Evolutionary conservation across 2,888 invertebrate species (phyloP).

Genomic region (Fabriciana adippe): DNA sequence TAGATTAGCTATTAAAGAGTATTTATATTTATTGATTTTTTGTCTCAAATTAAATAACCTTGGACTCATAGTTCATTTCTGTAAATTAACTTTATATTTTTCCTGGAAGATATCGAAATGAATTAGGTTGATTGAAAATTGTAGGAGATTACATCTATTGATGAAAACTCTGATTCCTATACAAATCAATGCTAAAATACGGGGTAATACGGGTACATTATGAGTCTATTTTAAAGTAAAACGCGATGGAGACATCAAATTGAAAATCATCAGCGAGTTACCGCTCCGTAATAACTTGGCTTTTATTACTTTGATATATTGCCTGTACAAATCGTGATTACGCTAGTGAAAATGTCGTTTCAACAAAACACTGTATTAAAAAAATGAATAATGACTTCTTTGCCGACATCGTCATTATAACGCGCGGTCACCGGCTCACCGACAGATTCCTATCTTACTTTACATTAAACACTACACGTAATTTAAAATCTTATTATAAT

Average conservation of each 20-base stretch:
- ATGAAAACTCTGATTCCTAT: too few relatives aligned
- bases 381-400: conserved; percentile 82
- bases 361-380: conserved; percentile 81
- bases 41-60: too few relatives aligned
- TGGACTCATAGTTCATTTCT: too few relatives aligned
- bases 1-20: too few relatives aligned
- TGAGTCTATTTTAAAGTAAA: conserved; percentile 46
- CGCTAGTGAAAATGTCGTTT: conserved; percentile 81
- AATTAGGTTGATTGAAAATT: too few relatives aligned
- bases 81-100: too few relatives aligned
- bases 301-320: conserved; percentile 77
- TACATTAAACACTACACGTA: conserved; percentile 28
- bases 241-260: conserved; percentile 73
- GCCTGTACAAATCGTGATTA: conserved; percentile 77
- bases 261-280: conserved; percentile 71
- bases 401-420: conserved; percentile 76
- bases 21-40: too few relatives aligned
- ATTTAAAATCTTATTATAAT: conserved; percentile 49
- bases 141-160: too few relatives aligned
- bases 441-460: conserved; percentile 72
- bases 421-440: conserved; percentile 66
- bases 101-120: too few relatives aligned
- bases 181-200: too few relatives aligned
- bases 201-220: too few relatives aligned
- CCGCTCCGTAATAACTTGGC: conserved; percentile 63